Conservation (phyloP, 2,888 invertebrate species). For the Coleophora deauratella region DNA sequence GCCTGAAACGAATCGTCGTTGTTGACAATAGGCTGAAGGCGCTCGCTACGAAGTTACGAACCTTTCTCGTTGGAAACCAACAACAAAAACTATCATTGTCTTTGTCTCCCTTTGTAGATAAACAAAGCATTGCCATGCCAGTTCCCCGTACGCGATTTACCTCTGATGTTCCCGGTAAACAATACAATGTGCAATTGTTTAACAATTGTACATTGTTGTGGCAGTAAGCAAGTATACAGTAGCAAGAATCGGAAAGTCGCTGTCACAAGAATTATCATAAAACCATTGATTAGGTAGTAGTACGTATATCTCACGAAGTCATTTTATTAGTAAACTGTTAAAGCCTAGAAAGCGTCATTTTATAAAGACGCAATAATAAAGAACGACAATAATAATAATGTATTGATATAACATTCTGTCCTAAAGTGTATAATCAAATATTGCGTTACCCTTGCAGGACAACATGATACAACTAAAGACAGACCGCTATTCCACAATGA, state of each 20-base stretch:
- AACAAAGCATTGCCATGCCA: constrained; percentile 38
- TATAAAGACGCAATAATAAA: too few relatives aligned
- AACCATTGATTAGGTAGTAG: too few relatives aligned
- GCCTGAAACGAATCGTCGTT: neutral
- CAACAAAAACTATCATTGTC: constrained; percentile 49
- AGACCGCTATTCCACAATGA: too few relatives aligned
- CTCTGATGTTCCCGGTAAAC: constrained; percentile 41
- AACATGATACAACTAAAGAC: too few relatives aligned
- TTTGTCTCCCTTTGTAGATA: constrained; percentile 48
- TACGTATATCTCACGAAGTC: too few relatives aligned
- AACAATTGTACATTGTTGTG: constrained; percentile 9
- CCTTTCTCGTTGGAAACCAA: constrained; percentile 22
- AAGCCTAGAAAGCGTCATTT: too few relatives aligned
- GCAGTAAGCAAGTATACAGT: constrained; percentile 10
- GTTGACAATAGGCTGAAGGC: constrained; percentile 2
- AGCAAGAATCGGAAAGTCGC: constrained; percentile 1
- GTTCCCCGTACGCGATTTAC: constrained; percentile 51
- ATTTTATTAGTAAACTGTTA: too few relatives aligned
- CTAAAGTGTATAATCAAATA: too few relatives aligned
- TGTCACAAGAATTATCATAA: too few relatives aligned
- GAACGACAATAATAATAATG: too few relatives aligned
- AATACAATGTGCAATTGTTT: constrained; percentile 51
- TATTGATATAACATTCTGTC: too few relatives aligned
- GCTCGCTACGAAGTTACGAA: neutral
- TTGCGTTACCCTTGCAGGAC: too few relatives aligned